phyloP scores from a whole-genome alignment of 2,797 vertebrate genomes.

The Falco naumanni region DNA sequence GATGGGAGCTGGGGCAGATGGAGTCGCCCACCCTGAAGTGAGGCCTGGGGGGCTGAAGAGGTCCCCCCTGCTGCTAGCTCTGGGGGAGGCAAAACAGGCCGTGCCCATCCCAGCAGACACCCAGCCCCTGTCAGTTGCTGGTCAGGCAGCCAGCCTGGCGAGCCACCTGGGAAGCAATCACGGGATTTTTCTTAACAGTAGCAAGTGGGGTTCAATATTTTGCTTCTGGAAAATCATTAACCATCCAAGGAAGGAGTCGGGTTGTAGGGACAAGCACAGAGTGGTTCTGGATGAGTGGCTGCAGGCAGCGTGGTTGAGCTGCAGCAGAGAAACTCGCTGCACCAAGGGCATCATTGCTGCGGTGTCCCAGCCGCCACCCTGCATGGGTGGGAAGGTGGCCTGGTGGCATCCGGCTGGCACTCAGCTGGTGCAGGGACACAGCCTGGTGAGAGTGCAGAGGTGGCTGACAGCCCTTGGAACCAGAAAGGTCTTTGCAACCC shows the following conservation, averaged over 20 bases:
- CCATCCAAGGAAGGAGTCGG: neutral
- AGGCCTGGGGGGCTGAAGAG: neutral
- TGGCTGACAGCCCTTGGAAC: neutral
- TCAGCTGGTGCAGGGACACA: neutral
- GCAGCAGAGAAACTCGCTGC: neutral
- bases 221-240: neutral
- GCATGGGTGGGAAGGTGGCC: neutral
- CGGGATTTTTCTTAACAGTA: neutral
- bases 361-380: neutral
- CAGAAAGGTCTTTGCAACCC: too few species aligned
- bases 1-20: neutral
- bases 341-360: neutral
- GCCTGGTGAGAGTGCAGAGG: neutral
- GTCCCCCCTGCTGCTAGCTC: neutral
- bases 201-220: neutral
- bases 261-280: neutral
- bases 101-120: neutral
- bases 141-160: neutral
- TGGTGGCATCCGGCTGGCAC: neutral
- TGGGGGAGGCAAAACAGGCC: neutral
- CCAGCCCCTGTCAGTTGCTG: accelerated
- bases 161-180: neutral
- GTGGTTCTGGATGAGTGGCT: neutral
- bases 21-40: neutral
- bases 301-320: neutral